phyloP scores from a whole-genome alignment of 2,888 invertebrate genomes.

The Netelia fuscicornis region DNA sequence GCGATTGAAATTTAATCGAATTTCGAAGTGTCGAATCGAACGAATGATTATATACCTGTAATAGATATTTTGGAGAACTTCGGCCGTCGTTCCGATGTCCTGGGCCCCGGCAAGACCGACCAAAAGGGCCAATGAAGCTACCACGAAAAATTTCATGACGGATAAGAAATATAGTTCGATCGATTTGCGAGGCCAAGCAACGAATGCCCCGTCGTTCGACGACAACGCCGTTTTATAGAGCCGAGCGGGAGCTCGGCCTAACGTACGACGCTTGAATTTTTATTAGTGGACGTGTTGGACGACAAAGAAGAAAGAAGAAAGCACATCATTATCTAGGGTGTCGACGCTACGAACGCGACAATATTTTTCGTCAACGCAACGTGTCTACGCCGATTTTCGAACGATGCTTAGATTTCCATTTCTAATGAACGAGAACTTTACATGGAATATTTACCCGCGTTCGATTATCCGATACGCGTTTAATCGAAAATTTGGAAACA shows the following conservation, averaged over 20 bases:
- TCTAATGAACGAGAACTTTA: background rate
- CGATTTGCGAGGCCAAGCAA: constrained; percentile 82
- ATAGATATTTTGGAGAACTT: constrained; percentile 80
- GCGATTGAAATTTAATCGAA: constrained; percentile 12
- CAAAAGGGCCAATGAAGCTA: constrained; percentile 76
- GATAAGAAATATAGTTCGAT: constrained; percentile 72
- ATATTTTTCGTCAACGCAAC: constrained; percentile 68
- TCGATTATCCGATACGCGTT: background rate
- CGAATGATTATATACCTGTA: constrained; percentile 75
- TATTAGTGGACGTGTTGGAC: constrained; percentile 80
- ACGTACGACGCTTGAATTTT: constrained; percentile 80
- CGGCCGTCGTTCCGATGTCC: constrained; percentile 78
- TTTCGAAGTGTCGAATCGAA: constrained; percentile 7
- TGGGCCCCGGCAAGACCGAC: constrained; percentile 74
- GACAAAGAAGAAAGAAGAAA: constrained; percentile 81
- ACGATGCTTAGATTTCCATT: constrained; percentile 52
- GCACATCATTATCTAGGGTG: constrained; percentile 81
- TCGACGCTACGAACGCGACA: constrained; percentile 72
- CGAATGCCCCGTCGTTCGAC: constrained; percentile 81
- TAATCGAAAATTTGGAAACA: background rate
- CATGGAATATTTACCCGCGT: background rate
- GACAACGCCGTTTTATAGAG: constrained; percentile 83
- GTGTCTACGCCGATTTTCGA: constrained; percentile 30
- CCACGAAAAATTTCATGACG: constrained; percentile 79
- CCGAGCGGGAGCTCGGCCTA: constrained; percentile 73